Base-by-base conservation (phyloP, 2,113 vertebrate genomes). In the Mesocricetus auratus region DNA sequence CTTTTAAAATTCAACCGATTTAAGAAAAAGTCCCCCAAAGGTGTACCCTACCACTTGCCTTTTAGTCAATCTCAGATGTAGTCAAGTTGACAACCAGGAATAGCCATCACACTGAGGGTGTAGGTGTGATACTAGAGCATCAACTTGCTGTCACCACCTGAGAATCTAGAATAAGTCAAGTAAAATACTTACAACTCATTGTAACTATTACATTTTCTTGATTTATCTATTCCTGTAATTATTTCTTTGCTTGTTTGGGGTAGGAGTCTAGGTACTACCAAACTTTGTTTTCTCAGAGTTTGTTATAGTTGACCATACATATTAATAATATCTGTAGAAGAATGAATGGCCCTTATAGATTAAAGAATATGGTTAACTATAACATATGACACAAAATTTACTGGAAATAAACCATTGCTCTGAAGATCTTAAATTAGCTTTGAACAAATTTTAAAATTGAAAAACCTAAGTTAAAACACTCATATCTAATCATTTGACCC, bases 361-460 rank as follows among this genome's bases (percentile, higher is more conserved):
- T 81, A 90, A 92, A 92, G 74, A 78, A 42, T 79, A 60, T 50
- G 33, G 17, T 0, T 62, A 24, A 93, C n/a, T 64, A 15, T 29
- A 75, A 36, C 64, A 53, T 66, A 19, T 79, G 39, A 74, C 39
- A 87, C 86, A 90, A 92, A 17, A 21, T 85, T 3, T 17, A n/a
- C 11, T 73, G 10, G 5, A 58, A 86, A 86, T 50, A 3, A 95
- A 83, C 13, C 78, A 7, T 66, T 93, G 64, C 31, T 88, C 39
- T 1, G 60, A 11, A 83, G 62, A 19, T 17, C 60, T 47, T 86
- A 75, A 1, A 29, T 60, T 45, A n/a, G 2, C 50, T 74, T 64
- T 93, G 36, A 22, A 29, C 42, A 92, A 73, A 90, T 69, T 77
- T 95, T 94, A 42, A 83, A 83, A 62, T 69, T 56, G 90, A 56